Percentiles rank a stretch among this genome's conserved stretches.
Evolutionary conservation across 2,113 vertebrate species (phyloP).

Genomic region (Dipodomys merriami): DNA sequence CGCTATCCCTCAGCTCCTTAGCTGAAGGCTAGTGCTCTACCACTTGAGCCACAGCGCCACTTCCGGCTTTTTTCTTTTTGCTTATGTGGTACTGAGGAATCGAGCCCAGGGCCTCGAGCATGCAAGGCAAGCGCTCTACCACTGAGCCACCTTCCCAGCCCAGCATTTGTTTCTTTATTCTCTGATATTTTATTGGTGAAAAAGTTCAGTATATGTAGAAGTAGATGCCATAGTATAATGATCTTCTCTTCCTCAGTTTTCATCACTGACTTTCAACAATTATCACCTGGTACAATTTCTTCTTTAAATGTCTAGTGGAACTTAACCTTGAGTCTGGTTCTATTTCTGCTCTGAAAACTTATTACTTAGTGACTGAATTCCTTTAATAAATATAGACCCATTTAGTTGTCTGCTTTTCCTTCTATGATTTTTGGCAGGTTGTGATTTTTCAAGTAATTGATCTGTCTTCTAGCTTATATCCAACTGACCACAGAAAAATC

Average conservation of each 20-base stretch:
- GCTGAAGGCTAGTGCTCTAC: too few relatives aligned
- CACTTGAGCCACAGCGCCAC: too few relatives aligned
- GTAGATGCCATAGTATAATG: background rate
- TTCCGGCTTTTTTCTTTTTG: too few relatives aligned
- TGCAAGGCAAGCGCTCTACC: too few relatives aligned
- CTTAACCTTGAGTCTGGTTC: background rate
- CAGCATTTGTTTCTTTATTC: constrained; percentile 33
- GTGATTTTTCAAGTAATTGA: background rate
- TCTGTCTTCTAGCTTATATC: background rate
- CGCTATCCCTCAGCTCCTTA: too few relatives aligned
- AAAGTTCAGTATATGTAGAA: background rate
- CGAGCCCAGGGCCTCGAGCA: too few relatives aligned
- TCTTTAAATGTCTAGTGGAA: background rate
- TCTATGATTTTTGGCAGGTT: too few relatives aligned
- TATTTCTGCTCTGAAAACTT: background rate
- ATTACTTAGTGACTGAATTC: background rate
- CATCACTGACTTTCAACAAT: background rate
- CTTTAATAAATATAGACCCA: background rate
- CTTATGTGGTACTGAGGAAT: too few relatives aligned
- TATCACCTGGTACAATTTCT: background rate
- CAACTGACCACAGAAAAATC: too few relatives aligned
- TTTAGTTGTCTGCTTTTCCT: background rate
- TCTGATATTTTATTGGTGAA: background rate
- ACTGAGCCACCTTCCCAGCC: too few relatives aligned
- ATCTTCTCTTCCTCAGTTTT: background rate